These are phyloP conservation scores for Crotalus viridis DNA, from an alignment of 2,113 vertebrate species.

Conservation along the genomic window DNA sequence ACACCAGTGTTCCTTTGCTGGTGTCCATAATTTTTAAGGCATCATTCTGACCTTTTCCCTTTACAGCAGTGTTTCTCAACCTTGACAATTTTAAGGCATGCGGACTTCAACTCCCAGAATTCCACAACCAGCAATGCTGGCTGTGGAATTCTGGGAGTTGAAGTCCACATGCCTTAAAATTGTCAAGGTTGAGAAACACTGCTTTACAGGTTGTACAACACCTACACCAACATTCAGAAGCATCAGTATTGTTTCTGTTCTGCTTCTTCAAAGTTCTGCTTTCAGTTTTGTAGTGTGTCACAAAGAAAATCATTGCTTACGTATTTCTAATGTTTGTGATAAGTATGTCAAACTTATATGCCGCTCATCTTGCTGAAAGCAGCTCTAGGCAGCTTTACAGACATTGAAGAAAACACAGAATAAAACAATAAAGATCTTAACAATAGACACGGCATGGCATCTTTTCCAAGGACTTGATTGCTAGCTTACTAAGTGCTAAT, in stretches of 20 bases:
- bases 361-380: neutral
- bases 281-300: neutral
- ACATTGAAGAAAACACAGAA: neutral
- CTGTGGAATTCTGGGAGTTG: too few relatives aligned
- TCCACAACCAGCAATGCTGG: too few relatives aligned
- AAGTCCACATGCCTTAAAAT: too few relatives aligned
- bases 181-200: too few relatives aligned
- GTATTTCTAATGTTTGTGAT: neutral
- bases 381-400: neutral
- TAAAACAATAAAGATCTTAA: neutral
- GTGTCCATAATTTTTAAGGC: neutral
- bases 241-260: neutral
- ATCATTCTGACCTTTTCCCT: neutral
- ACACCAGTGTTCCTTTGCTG: neutral
- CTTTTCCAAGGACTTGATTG: neutral
- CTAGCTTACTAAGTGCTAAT: neutral
- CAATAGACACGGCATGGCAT: neutral
- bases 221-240: neutral
- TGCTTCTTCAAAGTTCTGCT: neutral
- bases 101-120: too few relatives aligned
- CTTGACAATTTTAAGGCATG: too few relatives aligned
- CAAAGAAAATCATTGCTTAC: neutral
- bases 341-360: neutral
- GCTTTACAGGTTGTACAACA: neutral
- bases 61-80: too few relatives aligned